Evolutionary conservation across 2,888 invertebrate species (phyloP), one percentile per base, ranked within the genome.

Genomic region (Ypsolopha scabrella): DNA sequence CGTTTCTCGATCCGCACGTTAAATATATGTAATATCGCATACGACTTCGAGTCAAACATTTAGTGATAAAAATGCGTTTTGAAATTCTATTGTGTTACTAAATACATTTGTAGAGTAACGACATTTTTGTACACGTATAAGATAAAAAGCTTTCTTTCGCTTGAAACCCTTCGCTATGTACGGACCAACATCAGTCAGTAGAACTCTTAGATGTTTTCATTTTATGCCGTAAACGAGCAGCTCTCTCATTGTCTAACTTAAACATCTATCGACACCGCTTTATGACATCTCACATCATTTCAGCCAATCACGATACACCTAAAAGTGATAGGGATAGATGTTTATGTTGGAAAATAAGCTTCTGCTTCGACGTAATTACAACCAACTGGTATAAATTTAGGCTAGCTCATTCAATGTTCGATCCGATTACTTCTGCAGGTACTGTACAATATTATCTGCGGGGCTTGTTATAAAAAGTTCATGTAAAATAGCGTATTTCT

Each of bases 401-500:
- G 24, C 2, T 24, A 24, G 24, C 24, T 24, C 24, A 24, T 24
- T 4, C 2, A 24, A 24, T 24, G 24, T 24, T 24, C 24, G 24
- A 24, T 2, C 24, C 24, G 2, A 24, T 4, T 3, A 24, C 24
- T 24, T 24, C 24, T 24, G 24, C 24, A 24, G 24, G 24, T 24
- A 24, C 24, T 24, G 2, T 24, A 4, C 24, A 4, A 24, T 3
- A 24, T 24, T 24, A 24, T 24, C 24, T 24, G 24, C 24, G 4
- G 24, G 4, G 24, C 4, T 24, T 24, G 24, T 24, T 24, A 3
- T 4, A 24, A 24, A 24, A 24, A 24, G 24, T 24, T 24, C 2
- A 24, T 24, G 24, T 24, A 24, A 24, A 24, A 64, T 70, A 70
- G 66, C 54, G 62, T 67, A 66, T 62, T 64, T 64, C 1, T 64